Percentiles rank a stretch among this genome's conserved stretches.
phyloP scores from a whole-genome alignment of 2,113 vertebrate species.

The Toxotes jaculatrix region DNA sequence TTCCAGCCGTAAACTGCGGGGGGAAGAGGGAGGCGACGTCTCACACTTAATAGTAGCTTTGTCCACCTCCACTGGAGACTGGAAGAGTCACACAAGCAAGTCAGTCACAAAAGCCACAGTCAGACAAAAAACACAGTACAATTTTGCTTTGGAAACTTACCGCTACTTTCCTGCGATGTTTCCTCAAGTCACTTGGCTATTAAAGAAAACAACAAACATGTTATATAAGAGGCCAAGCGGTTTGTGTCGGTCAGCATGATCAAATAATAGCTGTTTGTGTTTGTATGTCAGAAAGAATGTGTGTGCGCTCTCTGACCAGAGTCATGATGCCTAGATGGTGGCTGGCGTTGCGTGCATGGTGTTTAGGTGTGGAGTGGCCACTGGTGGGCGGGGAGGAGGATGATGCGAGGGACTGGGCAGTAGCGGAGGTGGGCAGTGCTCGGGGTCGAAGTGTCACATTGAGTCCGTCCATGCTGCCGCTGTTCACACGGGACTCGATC shows the following conservation, averaged over 20 bases:
- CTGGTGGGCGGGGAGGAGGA: slow-evolving; percentile 91
- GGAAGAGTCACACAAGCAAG: slow-evolving; percentile 35
- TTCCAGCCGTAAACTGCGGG: slow-evolving; percentile 92
- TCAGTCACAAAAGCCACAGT: neutral
- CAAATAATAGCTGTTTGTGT: neutral
- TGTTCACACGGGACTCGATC: slow-evolving; percentile 93
- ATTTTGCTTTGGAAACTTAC: slow-evolving; percentile 83
- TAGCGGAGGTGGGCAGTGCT: slow-evolving; percentile 93
- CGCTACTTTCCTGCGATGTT: slow-evolving; percentile 95
- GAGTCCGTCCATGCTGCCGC: slow-evolving; percentile 95
- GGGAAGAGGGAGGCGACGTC: slow-evolving; percentile 95
- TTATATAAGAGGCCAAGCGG: neutral
- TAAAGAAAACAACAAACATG: slow-evolving; percentile 53
- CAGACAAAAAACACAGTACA: neutral
- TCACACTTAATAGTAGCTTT: slow-evolving; percentile 99
- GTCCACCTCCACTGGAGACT: slow-evolving; percentile 96
- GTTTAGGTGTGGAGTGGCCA: slow-evolving; percentile 92
- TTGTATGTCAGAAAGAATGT: neutral
- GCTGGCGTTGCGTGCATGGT: slow-evolving; percentile 89
- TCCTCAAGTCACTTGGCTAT: slow-evolving; percentile 97
- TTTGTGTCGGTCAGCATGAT: neutral
- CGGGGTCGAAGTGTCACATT: slow-evolving; percentile 92
- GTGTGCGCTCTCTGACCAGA: slow-evolving; percentile 85
- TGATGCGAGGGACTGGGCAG: slow-evolving; percentile 93
- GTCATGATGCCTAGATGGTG: slow-evolving; percentile 98